A percentile compares a stretch with the other conserved stretches of the same genome.
phyloP scores from a whole-genome alignment of 1,140 invertebrate genomes.

The Leptinotarsa defecta region DNA sequence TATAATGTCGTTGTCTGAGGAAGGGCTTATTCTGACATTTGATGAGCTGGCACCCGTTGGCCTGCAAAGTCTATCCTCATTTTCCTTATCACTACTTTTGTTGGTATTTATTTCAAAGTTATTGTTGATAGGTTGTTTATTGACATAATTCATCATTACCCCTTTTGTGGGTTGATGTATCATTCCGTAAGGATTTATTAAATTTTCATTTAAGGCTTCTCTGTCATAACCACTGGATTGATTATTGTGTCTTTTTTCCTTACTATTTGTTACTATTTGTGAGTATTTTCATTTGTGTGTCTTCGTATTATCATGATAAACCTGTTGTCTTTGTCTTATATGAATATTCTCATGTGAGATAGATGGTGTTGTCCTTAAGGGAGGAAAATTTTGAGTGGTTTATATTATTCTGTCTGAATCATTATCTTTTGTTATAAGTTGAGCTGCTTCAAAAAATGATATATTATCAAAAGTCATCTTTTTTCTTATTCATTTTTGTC shows the following conservation, averaged over 20 bases:
- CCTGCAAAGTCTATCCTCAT: neutral
- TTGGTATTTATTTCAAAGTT: neutral
- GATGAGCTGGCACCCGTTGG: neutral
- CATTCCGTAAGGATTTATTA: neutral
- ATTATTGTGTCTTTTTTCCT: neutral
- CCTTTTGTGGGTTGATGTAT: neutral
- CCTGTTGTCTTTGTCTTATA: neutral
- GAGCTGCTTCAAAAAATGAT: slow-evolving; percentile 19
- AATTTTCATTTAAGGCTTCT: neutral
- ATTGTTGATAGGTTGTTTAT: neutral
- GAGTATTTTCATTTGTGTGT: neutral
- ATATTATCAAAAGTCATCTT: slow-evolving; percentile 30
- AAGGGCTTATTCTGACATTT: neutral
- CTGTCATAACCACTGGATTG: neutral
- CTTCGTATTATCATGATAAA: neutral
- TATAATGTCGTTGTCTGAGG: neutral
- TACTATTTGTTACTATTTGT: slow-evolving; percentile 2
- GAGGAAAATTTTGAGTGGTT: neutral
- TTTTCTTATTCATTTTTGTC: slow-evolving; percentile 27
- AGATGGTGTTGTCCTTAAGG: neutral
- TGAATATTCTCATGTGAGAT: neutral
- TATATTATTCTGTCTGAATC: neutral
- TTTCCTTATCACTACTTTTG: neutral
- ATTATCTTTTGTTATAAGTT: neutral
- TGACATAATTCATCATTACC: neutral